A percentile compares a stretch with the other conserved stretches of the same genome.
Conservation (phyloP, 2,888 invertebrate genomes). For the Frankliniella fusca region DNA sequence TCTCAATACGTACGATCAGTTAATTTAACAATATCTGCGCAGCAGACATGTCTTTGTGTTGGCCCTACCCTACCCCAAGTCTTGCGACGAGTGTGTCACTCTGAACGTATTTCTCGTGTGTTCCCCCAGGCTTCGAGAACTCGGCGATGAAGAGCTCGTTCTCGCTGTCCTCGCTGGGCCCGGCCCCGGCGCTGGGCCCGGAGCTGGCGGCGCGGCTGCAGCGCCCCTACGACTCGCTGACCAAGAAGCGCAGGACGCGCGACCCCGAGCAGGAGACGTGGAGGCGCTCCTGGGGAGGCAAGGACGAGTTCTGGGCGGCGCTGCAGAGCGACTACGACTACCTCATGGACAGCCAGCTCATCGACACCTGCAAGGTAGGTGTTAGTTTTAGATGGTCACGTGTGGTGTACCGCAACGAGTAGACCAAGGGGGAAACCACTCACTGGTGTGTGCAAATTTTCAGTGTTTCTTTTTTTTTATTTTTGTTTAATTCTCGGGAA, state of each 20-base stretch:
- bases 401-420: neutral
- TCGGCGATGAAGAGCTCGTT: constrained; percentile 71
- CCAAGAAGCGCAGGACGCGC: constrained; percentile 64
- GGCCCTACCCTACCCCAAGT: too few relatives aligned
- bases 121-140: constrained; percentile 59
- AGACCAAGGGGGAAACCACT: too few relatives aligned
- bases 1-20: too few relatives aligned
- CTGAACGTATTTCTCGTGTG: neutral
- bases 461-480: constrained; percentile 30
- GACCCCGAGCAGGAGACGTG: constrained; percentile 65
- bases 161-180: constrained; percentile 76
- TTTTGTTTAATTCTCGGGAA: constrained; percentile 27
- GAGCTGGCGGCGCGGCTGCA: constrained; percentile 54
- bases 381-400: neutral
- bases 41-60: too few relatives aligned
- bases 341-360: constrained; percentile 91
- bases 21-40: too few relatives aligned
- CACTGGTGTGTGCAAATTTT: too few relatives aligned
- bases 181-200: constrained; percentile 56
- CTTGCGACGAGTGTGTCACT: too few relatives aligned
- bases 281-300: constrained; percentile 73
- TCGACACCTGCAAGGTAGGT: constrained; percentile 75
- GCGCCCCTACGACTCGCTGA: constrained; percentile 79
- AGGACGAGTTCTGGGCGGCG: constrained; percentile 89
- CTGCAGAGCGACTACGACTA: constrained; percentile 89